Evolutionary conservation across 2,113 vertebrate species (phyloP), one percentile per base, ranked within the genome.

Genomic region (Rhipidura dahli): DNA sequence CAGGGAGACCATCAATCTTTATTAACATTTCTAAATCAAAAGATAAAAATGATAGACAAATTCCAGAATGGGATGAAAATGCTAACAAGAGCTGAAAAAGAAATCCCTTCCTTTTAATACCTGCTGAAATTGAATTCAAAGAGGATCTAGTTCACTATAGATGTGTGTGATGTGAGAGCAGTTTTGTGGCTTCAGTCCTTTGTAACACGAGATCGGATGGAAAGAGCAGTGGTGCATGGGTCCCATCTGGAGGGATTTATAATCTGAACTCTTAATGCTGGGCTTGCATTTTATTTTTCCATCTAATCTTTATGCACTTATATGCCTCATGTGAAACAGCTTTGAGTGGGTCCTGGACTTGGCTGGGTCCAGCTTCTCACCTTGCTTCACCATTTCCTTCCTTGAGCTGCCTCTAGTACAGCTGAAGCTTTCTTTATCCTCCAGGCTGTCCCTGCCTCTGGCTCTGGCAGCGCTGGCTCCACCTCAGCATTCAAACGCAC

Each of bases 11-110:
- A 94, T 97, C 93, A 97, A 91, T 97, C 97, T 97, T 96, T 94
- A 95, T 96, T 97, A 98, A 93, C 94, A 83, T 83, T 96, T 96
- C 93, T 93, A 90, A 91, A 90, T 90, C 93, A 91, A 89, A 90
- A 98, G 95, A 94, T 96, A 90, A 91, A 95, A 97, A 96, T 95
- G 93, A 97, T 91, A 97, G 97, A 97, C 94, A 96, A 92, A 97
- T 98, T 97, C 90, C 96, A 97, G 96, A 97, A 94, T 87, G 93
- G 87, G 45, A 75, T 89, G 63, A 87, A 95, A 97, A 94, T 86
- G 53, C 91, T 96, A 88, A 90, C 66, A 95, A 91, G 47, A 80
- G 15, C 42, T 84, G 70, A 88, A 93, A 88, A 75, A 87, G 50
- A 65, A 82, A 83, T 88, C 59, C 75, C 71, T 75, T 91, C 76